These are phyloP conservation scores for Athalia cordata DNA, from an alignment of 2,888 invertebrate genomes.

Conservation along the genomic window DNA sequence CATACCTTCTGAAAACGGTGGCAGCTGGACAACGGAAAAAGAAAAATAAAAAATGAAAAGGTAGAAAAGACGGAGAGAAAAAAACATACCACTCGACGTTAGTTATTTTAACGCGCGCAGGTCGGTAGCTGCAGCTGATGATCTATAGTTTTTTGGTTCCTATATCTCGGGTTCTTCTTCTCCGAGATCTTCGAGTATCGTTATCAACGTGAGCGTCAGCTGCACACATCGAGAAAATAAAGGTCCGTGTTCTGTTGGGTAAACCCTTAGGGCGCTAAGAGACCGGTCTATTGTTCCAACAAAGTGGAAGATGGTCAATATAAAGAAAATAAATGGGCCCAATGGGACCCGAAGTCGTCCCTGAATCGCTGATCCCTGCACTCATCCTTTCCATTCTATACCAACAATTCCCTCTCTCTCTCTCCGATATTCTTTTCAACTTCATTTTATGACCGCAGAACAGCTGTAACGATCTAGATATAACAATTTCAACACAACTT, in stretches of 20 bases:
- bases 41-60: too few species aligned
- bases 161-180: background rate
- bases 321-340: slow-evolving; percentile 37
- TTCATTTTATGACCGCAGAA: background rate
- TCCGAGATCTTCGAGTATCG: slow-evolving; percentile 36
- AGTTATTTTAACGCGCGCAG: slow-evolving; percentile 10
- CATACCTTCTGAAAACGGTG: slow-evolving; percentile 24
- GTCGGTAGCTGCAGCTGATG: slow-evolving; percentile 27
- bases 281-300: slow-evolving; percentile 44
- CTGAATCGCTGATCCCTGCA: background rate
- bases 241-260: slow-evolving; percentile 28
- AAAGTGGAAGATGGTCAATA: slow-evolving; percentile 43
- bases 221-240: background rate
- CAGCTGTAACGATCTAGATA: too few species aligned
- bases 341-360: slow-evolving; percentile 5
- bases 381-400: slow-evolving; percentile 17
- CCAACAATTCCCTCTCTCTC: background rate
- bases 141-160: slow-evolving; percentile 26
- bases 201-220: slow-evolving; percentile 33
- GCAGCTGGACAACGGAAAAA: background rate
- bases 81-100: background rate
- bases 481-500: too few species aligned
- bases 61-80: background rate
- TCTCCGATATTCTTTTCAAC: background rate
- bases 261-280: slow-evolving; percentile 29